phyloP scores from a whole-genome alignment of 2,888 invertebrate genomes.

The Steinernema hermaphroditum region DNA sequence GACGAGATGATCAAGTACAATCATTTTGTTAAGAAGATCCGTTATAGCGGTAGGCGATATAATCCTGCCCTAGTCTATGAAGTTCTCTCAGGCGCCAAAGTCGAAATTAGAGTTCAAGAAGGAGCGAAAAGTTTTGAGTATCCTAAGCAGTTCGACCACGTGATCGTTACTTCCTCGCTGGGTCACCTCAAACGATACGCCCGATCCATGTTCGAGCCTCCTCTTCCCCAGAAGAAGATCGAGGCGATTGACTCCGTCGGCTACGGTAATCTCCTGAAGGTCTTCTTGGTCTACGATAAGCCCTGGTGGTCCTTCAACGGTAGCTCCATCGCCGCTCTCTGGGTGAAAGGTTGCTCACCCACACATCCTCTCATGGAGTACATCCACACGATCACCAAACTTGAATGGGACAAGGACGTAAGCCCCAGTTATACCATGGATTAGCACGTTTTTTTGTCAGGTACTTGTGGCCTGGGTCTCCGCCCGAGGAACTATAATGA shows the following conservation, averaged over 20 bases:
- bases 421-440: not conserved
- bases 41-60: conserved; percentile 37
- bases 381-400: conserved; percentile 46
- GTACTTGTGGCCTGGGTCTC: conserved; percentile 58
- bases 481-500: conserved; percentile 52
- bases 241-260: conserved; percentile 48
- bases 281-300: conserved; percentile 57
- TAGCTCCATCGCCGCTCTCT: conserved; percentile 46
- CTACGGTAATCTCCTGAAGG: conserved; percentile 52
- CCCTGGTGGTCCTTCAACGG: conserved; percentile 57
- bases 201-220: conserved; percentile 45
- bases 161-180: conserved; percentile 58
- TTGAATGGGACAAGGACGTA: conserved; percentile 50
- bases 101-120: not conserved
- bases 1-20: conserved; percentile 46
- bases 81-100: not conserved
- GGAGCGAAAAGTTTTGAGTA: not conserved
- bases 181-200: conserved; percentile 57
- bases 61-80: too few relatives aligned
- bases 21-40: conserved; percentile 48
- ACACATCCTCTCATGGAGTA: conserved; percentile 37
- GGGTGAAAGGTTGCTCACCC: conserved; percentile 46
- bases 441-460: conserved; percentile 29
- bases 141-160: conserved; percentile 50
- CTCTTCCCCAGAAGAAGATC: conserved; percentile 48